Evolutionary conservation across 2,888 invertebrate genomes (phyloP), one percentile per base, ranked within the genome.

Genomic region (Eupithecia exiguata): DNA sequence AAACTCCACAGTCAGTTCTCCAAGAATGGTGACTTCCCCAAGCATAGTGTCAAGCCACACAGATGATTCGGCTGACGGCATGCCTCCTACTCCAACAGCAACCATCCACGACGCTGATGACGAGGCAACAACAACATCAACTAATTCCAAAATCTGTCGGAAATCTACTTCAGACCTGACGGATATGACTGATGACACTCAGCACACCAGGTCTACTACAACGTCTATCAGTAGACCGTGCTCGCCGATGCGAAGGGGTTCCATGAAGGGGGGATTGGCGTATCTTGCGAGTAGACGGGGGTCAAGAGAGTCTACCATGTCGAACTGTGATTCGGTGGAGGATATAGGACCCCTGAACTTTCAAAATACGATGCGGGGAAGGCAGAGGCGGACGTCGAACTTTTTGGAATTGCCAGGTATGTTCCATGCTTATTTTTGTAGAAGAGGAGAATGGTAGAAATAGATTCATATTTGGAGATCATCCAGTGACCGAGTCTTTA

Each of bases 271-370:
- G 0, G 96, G 96, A 0, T 86, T 97, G 82, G 98, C 98, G 4
- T 97, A 97, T 87, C 91, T 98, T 82, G 98, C 98, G n/a, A 97
- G 97, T 73, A 95, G 97, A 69, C 95, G 98, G n/a, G 97, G 97
- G n/a, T 97, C 97, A 0, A 93, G 97, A n/a, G 96, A 96, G 83
- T 97, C 97, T 1, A 97, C 96, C 78, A 94, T 96, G 80, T 97
- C 97, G 0, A 97, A 97, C 83, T 94, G 93, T 71, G 94, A 94
- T 78, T 94, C 94, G 0, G 94, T 93, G 0, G 97, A 97, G 87
- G 97, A 97, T 82, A 96, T 97, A 69, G 97, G 97, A 0, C 97
- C 97, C 10, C 90, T 97, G 77, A 97, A 97, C 89, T 97, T 97
- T 89, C 97, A 97, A 85, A 96, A 96, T 78, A 97, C 97, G 36